Base-by-base conservation (phyloP, 2,113 vertebrate species). In the Indicator maculatus region DNA sequence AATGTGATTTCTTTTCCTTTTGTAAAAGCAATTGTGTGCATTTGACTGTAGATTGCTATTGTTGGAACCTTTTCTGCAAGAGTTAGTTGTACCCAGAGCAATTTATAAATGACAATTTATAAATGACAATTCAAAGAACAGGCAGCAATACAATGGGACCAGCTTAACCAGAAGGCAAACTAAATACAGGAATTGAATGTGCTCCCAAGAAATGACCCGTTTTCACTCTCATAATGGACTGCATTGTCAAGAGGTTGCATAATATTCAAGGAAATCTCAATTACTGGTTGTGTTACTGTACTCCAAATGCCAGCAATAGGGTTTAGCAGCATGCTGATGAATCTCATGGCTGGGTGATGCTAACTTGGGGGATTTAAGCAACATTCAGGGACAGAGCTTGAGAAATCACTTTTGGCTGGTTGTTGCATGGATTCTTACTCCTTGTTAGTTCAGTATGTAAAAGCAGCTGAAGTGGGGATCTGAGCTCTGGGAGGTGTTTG, bases 1-100 rank as follows among this genome's bases (percentile, higher is more conserved):
- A 61, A 72, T 81, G 85, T 65, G 76, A 88, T 95, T 93, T 83
- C 67, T 94, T 89, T 67, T 21, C 76, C 58, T 94, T 92, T 83
- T 72, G 69, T 65, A 50, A 75, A 77, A 78, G 61, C 89, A 91
- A 88, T 94, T 94, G 81, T 38, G 83, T 86, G 79, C 61, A 63
- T 88, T 95, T 96, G 79, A 58, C 76, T 86, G 76, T 53, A 52
- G 76, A 70, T 88, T 4, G 53, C 70, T 69, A 15, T 77, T 90
- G 89, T 61, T 81, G 79, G 93, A 95, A 39, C 47, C 72, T 83
- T 93, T 81, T 83, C 71, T 3, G 6, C 38, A 47, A 39, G 87
- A 77, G 30, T 88, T 92, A 86, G 41, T 27, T 74, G 72, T 93
- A 83, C 52, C 71, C n/a, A 55, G 64, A 88, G 33, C 0, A 7